Base-by-base conservation (phyloP, 2,888 invertebrate genomes). In the Omphaloscelis lunosa region DNA sequence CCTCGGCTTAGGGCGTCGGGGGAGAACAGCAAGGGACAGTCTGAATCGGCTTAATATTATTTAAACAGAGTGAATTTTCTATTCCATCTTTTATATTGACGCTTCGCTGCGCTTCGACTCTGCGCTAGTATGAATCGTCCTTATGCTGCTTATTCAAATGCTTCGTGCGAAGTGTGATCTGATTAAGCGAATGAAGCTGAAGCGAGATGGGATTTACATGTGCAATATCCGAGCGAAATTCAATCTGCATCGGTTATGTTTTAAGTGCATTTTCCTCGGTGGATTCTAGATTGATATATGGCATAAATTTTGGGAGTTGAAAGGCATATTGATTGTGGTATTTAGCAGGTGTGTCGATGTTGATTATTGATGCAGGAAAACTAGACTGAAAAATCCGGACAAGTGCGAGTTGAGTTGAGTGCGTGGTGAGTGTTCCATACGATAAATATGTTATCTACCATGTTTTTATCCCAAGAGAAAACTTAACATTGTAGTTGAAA, bases 181-280 rank as follows among this genome's bases (percentile, higher is more conserved):
- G 71, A 80, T 75, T 78, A 72, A 71, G 34, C 45, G 68, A 87
- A 75, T 81, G 76, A 72, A 65, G 73, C 67, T 62, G 29, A 56
- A 71, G 17, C 63, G 63, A 78, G 51, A 86, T 78, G 48, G 45
- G 65, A 86, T 73, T 72, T 74, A 65, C 74, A 79, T 73, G 73
- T 73, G 71, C 20, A 75, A 79, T 85, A 72, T 77, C 66, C 68
- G 61, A 82, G 20, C 27, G 29, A 61, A 82, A 74, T 85, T 61
- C 23, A 41, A 29, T 70, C 51, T 62, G 41, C 73, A 72, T 70
- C 41, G 23, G 27, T 62, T 61, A 61, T 34, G 15, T 66, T 69
- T 72, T 34, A 61, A 69, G 34, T 45, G n/a, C 6, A 63, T 62
- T 69, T 67, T 68, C 15, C 20, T 34, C 0, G 6, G 4, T n/a